phyloP scores from a whole-genome alignment of 2,113 vertebrate genomes.

The Noctilio leporinus region DNA sequence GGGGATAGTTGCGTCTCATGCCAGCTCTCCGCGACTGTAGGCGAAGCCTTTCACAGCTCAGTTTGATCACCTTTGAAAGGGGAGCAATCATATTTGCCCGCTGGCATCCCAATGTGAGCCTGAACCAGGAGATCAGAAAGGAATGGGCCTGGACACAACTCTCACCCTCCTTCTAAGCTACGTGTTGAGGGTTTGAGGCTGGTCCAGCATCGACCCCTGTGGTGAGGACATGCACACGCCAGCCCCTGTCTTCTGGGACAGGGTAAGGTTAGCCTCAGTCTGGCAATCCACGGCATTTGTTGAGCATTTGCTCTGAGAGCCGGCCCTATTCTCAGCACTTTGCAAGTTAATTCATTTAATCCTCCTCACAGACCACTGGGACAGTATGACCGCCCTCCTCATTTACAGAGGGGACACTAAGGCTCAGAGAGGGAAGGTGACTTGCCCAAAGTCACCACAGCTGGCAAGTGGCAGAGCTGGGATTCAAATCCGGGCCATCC shows the following conservation, averaged over 20 bases:
- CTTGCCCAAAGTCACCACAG: background rate
- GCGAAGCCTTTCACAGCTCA: background rate
- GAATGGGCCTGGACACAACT: fast-evolving
- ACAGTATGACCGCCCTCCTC: background rate
- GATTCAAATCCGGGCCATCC: background rate
- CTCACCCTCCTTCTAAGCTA: background rate
- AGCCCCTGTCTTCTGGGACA: background rate
- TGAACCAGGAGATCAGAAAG: background rate
- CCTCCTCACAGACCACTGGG: background rate
- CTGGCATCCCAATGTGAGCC: background rate
- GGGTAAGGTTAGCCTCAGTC: background rate
- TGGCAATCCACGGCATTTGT: too few relatives aligned
- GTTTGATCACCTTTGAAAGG: background rate
- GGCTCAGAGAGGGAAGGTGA: background rate
- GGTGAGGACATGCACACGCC: fast-evolving
- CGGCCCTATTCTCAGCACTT: background rate
- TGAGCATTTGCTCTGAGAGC: background rate
- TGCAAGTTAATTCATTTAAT: background rate
- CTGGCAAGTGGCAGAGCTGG: background rate
- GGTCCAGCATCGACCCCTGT: background rate
- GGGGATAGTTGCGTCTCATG: background rate
- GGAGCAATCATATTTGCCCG: background rate
- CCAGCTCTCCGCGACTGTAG: background rate
- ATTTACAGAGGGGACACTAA: background rate
- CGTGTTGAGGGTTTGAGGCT: background rate